Evolutionary conservation across 1,140 invertebrate species (phyloP).

Genomic region (Maniola jurtina): DNA sequence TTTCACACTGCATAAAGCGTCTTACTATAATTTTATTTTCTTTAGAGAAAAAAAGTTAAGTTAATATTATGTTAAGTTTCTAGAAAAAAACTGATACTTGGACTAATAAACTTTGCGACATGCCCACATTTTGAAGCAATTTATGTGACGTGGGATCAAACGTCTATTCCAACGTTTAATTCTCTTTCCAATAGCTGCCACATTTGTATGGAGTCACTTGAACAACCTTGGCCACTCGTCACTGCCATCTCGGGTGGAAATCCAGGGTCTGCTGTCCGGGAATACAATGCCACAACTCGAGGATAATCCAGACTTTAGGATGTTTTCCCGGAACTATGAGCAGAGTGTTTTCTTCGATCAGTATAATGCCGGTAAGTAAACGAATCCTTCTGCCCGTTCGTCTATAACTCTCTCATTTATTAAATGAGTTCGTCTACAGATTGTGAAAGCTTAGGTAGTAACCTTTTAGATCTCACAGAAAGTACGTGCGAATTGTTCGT

Average conservation of each 20-base stretch:
- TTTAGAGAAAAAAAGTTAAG: no score
- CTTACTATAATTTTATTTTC: no score
- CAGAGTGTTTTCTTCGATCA: conserved; percentile 91
- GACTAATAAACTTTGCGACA: no score
- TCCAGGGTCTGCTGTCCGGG: conserved; percentile 90
- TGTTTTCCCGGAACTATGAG: conserved; percentile 95
- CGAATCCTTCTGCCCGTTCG: not conserved
- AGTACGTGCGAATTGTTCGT: no score
- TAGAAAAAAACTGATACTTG: no score
- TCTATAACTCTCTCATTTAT: no score
- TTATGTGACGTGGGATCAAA: not conserved
- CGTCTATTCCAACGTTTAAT: not conserved
- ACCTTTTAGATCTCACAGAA: no score
- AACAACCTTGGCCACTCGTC: conserved; percentile 91
- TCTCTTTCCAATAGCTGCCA: conserved; percentile 83
- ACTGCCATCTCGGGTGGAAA: conserved; percentile 88
- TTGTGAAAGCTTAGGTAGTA: no score
- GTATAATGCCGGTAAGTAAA: conserved; percentile 85
- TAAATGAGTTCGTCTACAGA: no score
- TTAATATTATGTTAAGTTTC: no score
- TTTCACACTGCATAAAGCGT: no score
- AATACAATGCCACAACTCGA: conserved; percentile 71
- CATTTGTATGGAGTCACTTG: conserved; percentile 96
- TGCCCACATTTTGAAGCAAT: conserved; percentile 1
- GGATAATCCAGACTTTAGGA: conserved; percentile 87